Evolutionary conservation across 1,140 invertebrate species (phyloP).

Genomic region (Aphaenogaster floridana): DNA sequence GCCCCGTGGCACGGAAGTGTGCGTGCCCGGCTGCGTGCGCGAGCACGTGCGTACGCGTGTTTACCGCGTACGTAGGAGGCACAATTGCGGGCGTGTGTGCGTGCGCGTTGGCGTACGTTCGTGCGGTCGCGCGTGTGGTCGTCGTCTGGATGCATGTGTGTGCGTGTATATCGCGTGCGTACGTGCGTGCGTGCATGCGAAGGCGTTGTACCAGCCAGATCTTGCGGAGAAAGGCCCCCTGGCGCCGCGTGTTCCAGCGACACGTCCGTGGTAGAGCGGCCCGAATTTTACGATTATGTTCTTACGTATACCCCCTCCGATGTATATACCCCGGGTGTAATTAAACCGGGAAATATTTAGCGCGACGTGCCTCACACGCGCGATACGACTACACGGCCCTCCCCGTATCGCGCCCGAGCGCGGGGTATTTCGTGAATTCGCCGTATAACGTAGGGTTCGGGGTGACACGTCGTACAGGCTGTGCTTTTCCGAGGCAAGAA

Average conservation of each 20-base stretch:
- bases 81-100: background rate
- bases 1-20: constrained; percentile 52
- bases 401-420: background rate
- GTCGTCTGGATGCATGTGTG: background rate
- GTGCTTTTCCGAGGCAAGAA: constrained; percentile 34
- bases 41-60: constrained; percentile 29
- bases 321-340: constrained; percentile 43
- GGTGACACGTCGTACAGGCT: constrained; percentile 35
- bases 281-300: constrained; percentile 65
- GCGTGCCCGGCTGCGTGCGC: constrained; percentile 26
- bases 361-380: constrained; percentile 47
- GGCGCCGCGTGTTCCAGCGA: constrained; percentile 55
- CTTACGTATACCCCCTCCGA: constrained; percentile 35
- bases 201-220: constrained; percentile 52
- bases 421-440: constrained; percentile 52
- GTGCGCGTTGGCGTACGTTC: constrained; percentile 25
- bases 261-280: constrained; percentile 38
- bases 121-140: background rate
- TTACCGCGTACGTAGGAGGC: background rate
- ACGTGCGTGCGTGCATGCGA: constrained; percentile 42
- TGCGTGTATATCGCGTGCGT: background rate
- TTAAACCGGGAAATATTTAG: constrained; percentile 61
- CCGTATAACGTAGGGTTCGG: constrained; percentile 37
- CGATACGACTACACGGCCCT: background rate
- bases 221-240: constrained; percentile 52